Percentiles rank a stretch among this genome's conserved stretches.
Evolutionary conservation across 1,140 invertebrate species (phyloP).

Genomic region (Pararge aegeria): DNA sequence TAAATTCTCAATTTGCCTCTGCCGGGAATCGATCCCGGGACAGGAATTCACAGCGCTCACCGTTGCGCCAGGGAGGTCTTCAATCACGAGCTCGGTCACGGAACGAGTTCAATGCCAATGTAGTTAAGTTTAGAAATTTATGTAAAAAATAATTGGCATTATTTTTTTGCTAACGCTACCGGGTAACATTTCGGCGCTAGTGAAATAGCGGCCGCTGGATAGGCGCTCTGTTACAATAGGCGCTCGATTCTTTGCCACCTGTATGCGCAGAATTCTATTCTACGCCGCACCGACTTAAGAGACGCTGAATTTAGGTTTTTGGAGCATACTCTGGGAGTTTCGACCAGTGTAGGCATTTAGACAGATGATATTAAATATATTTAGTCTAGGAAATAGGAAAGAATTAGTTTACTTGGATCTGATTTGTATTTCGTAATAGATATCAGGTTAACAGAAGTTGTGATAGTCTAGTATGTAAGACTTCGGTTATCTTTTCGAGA

Average conservation of each 20-base stretch:
- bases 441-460: no score
- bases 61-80: no score
- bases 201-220: conserved; percentile 23
- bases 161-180: conserved; percentile 18
- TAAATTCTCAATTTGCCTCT: no score
- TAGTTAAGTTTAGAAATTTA: neutral
- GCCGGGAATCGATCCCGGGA: no score
- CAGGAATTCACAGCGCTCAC: no score
- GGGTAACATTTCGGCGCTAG: conserved; percentile 15
- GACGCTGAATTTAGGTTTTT: conserved; percentile 6
- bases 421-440: no score
- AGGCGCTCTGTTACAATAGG: conserved; percentile 27
- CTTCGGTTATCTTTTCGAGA: no score
- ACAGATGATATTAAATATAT: no score
- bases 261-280: conserved; percentile 27
- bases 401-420: no score
- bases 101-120: neutral
- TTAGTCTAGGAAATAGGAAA: no score
- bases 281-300: conserved; percentile 19
- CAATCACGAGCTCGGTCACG: no score
- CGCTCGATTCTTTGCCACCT: conserved; percentile 26
- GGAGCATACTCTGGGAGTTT: neutral
- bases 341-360: neutral
- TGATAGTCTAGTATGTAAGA: no score
- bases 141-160: neutral